Percentiles rank a stretch among this genome's conserved stretches.
Evolutionary conservation across 1,140 invertebrate species (phyloP).

Genomic region (Parasteatoda tepidariorum): DNA sequence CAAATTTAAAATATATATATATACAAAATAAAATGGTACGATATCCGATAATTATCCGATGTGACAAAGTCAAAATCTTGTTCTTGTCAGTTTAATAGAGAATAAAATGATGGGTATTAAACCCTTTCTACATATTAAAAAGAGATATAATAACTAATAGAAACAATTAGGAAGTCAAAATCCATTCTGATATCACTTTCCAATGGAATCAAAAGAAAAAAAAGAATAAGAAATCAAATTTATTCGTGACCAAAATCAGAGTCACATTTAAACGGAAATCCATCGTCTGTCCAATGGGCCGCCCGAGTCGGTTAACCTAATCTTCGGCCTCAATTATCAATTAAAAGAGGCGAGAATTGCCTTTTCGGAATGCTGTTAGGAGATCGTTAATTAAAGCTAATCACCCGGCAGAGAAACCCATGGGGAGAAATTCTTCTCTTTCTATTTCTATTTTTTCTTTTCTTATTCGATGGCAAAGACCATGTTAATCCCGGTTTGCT

Average conservation of each 20-base stretch:
- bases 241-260: not conserved
- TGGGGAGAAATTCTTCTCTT: not conserved
- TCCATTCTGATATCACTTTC: too few relatives aligned
- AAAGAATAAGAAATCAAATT: not conserved
- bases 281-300: not conserved
- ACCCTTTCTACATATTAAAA: too few relatives aligned
- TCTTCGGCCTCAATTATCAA: constrained; percentile 39
- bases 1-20: too few relatives aligned
- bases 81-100: too few relatives aligned
- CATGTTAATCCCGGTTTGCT: constrained; percentile 11
- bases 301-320: constrained; percentile 24
- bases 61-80: too few relatives aligned
- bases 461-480: not conserved
- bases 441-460: not conserved
- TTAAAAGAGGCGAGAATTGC: constrained; percentile 32
- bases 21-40: too few relatives aligned
- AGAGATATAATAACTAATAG: too few relatives aligned
- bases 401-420: constrained; percentile 27
- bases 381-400: constrained; percentile 52
- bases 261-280: constrained; percentile 5
- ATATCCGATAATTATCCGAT: too few relatives aligned
- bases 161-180: too few relatives aligned
- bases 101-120: too few relatives aligned
- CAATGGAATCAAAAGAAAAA: too few relatives aligned
- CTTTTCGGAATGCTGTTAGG: constrained; percentile 48